phyloP scores from a whole-genome alignment of 2,113 vertebrate genomes.

The Carassius auratus region DNA sequence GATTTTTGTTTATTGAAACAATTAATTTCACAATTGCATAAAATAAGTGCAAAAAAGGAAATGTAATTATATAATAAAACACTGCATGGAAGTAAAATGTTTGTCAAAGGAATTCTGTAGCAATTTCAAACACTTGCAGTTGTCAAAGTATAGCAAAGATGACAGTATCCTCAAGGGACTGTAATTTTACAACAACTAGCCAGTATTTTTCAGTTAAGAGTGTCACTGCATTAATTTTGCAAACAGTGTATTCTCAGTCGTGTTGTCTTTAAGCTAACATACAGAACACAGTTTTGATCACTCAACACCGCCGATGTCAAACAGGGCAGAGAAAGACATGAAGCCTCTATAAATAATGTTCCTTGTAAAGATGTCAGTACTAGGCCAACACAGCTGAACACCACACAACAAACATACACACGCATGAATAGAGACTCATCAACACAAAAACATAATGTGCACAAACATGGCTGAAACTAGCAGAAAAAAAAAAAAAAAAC shows the following conservation, averaged over 20 bases:
- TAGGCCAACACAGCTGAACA: conserved; percentile 35
- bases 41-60: conserved; percentile 44
- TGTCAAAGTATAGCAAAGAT: neutral
- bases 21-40: conserved; percentile 33
- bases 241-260: neutral
- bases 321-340: neutral
- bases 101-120: neutral
- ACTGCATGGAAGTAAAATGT: conserved; percentile 2
- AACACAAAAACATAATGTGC: neutral
- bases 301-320: neutral
- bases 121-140: conserved; percentile 1
- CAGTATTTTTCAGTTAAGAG: neutral
- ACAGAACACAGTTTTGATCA: neutral
- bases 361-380: conserved; percentile 33
- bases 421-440: neutral
- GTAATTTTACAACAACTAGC: neutral
- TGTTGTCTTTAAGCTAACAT: neutral
- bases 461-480: conserved; percentile 1
- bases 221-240: neutral
- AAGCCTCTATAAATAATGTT: conserved; percentile 42
- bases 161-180: neutral
- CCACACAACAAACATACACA: neutral
- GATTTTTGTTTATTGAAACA: conserved; percentile 44
- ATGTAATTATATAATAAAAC: neutral
- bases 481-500: neutral